Evolutionary conservation across 1,140 invertebrate species (phyloP).

Genomic region (Propsilocerus akamusi): DNA sequence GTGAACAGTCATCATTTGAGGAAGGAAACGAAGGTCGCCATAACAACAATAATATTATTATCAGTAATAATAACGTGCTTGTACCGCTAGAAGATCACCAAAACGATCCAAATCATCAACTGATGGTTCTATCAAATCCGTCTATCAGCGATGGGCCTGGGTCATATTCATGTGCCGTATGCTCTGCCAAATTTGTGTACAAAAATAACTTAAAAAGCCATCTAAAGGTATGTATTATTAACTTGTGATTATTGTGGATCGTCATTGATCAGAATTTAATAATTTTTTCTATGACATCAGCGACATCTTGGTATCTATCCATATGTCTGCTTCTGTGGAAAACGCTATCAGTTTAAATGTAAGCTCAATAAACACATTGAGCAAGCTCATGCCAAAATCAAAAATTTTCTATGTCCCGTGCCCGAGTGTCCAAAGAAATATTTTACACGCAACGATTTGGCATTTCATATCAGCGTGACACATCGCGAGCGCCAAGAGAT

Average conservation of each 20-base stretch:
- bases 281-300: too few species aligned
- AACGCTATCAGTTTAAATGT: background rate
- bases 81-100: too few species aligned
- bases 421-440: background rate
- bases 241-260: too few species aligned
- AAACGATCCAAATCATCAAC: slow-evolving; percentile 2
- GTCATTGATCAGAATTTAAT: too few species aligned
- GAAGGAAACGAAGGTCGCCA: too few species aligned
- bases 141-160: background rate
- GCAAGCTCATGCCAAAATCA: background rate
- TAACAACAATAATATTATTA: background rate
- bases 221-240: too few species aligned
- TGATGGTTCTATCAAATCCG: background rate
- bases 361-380: background rate
- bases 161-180: background rate
- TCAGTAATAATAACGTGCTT: too few species aligned
- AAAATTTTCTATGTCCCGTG: background rate
- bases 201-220: slow-evolving; percentile 3
- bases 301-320: background rate
- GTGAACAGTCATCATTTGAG: too few species aligned
- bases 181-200: background rate
- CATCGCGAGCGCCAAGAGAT: background rate
- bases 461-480: background rate
- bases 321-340: background rate
- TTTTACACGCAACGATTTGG: background rate